A percentile compares a stretch with the other conserved stretches of the same genome.
These are phyloP conservation scores for Vireo altiloquus DNA, from an alignment of 2,113 vertebrate genomes.

Conservation along the genomic window DNA sequence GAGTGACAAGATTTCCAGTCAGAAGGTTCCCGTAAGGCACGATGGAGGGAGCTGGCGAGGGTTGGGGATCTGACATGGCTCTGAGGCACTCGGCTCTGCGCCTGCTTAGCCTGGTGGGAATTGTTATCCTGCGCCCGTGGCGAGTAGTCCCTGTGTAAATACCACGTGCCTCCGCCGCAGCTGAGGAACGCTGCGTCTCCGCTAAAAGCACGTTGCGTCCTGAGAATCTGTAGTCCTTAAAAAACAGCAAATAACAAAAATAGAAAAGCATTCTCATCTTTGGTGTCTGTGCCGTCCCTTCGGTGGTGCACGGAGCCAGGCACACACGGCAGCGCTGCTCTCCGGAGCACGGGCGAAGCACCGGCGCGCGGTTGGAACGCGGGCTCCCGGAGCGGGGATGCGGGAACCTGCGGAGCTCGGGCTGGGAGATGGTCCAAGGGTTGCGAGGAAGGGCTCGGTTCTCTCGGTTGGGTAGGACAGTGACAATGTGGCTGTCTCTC, in stretches of 20 bases:
- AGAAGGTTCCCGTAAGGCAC: conserved; percentile 84
- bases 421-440: conserved; percentile 20
- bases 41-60: conserved; percentile 61
- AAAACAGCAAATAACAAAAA: not conserved
- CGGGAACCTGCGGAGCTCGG: not conserved
- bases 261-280: not conserved
- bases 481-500: not conserved
- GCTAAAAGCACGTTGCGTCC: conserved; percentile 69
- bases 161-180: conserved; percentile 60
- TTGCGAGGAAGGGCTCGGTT: conserved; percentile 22
- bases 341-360: not conserved
- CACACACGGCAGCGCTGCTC: not conserved
- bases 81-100: conserved; percentile 76
- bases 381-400: not conserved
- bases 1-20: conserved; percentile 88
- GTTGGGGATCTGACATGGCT: conserved; percentile 80
- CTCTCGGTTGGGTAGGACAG: conserved; percentile 27
- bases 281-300: not conserved
- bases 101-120: conserved; percentile 78
- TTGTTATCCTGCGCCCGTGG: conserved; percentile 70
- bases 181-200: conserved; percentile 64
- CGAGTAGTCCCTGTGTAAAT: conserved; percentile 64
- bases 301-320: not conserved
- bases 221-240: conserved; percentile 58
- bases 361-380: rapidly evolving